phyloP scores from a whole-genome alignment of 2,113 vertebrate species.

The Heterotis niloticus region DNA sequence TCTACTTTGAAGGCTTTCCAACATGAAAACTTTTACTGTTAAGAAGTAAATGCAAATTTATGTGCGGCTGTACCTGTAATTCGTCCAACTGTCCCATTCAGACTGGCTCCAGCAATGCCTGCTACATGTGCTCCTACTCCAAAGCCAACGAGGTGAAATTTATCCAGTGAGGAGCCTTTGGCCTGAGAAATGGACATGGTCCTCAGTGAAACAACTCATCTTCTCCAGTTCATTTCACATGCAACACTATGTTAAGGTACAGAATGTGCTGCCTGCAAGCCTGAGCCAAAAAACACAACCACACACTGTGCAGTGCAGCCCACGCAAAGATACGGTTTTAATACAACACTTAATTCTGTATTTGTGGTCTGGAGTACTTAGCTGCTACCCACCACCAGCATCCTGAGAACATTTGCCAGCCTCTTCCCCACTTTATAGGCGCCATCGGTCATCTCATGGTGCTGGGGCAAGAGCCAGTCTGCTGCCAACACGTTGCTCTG shows the following conservation, averaged over 20 bases:
- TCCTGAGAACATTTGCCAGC: conserved; percentile 18
- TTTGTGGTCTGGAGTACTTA: too few relatives aligned
- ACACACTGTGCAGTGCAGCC: too few relatives aligned
- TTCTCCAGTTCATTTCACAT: neutral
- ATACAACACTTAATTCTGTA: too few relatives aligned
- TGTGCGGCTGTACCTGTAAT: conserved; percentile 27
- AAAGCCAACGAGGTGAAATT: conserved; percentile 32
- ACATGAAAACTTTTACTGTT: too few relatives aligned
- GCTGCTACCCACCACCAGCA: conserved; percentile 20
- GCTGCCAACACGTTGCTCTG: conserved; percentile 26
- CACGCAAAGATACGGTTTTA: too few relatives aligned
- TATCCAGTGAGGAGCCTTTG: neutral
- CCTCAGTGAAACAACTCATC: neutral
- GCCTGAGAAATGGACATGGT: neutral
- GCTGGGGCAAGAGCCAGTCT: conserved; percentile 25
- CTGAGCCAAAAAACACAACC: too few relatives aligned
- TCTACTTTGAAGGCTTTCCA: too few relatives aligned
- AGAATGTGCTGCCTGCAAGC: too few relatives aligned
- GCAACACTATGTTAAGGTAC: too few relatives aligned
- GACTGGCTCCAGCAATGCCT: conserved; percentile 21
- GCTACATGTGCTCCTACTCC: conserved; percentile 33
- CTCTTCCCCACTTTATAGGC: conserved; percentile 17
- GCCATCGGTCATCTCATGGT: conserved; percentile 6
- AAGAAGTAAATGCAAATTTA: neutral
- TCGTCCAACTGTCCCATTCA: conserved; percentile 21